A percentile compares a stretch with the other conserved stretches of the same genome.
Conservation (phyloP, 2,113 vertebrate genomes). For the Aramus guarauna region DNA sequence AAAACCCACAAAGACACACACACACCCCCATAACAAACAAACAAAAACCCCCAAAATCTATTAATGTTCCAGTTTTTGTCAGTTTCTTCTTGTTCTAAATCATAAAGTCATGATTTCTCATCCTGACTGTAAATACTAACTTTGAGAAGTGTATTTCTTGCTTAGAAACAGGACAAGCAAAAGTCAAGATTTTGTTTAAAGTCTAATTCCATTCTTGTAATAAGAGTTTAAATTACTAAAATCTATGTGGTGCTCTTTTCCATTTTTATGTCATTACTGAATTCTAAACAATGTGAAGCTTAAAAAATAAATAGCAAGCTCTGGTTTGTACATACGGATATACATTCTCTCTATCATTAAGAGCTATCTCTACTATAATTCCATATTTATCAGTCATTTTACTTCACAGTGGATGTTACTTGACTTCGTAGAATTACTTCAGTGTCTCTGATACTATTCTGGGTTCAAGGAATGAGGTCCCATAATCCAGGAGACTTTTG, state of each 20-base stretch:
- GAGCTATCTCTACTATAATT: background rate
- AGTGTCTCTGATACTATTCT: background rate
- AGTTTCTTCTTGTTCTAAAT: background rate
- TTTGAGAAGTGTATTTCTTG: background rate
- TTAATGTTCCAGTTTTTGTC: background rate
- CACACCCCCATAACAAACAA: background rate
- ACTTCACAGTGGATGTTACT: background rate
- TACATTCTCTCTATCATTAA: background rate
- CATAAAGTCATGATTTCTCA: background rate
- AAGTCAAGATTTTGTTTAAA: background rate
- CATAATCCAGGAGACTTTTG: background rate
- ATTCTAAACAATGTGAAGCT: background rate
- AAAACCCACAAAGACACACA: background rate
- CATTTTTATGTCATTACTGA: background rate
- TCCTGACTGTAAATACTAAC: background rate
- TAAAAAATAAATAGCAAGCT: background rate
- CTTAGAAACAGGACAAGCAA: background rate
- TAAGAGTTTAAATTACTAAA: background rate
- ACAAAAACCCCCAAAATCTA: background rate
- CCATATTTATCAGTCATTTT: background rate
- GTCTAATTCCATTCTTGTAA: background rate
- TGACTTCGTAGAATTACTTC: background rate
- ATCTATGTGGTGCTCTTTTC: background rate
- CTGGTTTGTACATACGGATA: background rate
- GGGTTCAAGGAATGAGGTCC: background rate